Evolutionary conservation across 1,140 invertebrate species (phyloP).

Genomic region (Aphaenogaster rudis): DNA sequence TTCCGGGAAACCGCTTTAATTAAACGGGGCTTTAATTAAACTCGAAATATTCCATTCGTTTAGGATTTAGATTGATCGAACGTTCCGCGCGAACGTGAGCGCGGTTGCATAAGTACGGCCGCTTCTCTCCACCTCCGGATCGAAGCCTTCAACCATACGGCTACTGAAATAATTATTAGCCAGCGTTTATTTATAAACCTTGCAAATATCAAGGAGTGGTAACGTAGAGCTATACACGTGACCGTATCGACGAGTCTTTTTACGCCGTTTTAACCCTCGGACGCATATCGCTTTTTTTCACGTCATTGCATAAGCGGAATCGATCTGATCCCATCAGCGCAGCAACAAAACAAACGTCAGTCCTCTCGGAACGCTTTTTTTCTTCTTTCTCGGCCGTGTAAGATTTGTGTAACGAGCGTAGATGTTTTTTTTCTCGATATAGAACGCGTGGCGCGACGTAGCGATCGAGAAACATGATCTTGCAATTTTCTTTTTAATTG

Average conservation of each 20-base stretch:
- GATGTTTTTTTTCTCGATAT: background rate
- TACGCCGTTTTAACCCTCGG: slow-evolving; percentile 54
- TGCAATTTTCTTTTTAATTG: slow-evolving; percentile 7
- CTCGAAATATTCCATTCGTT: slow-evolving; percentile 9
- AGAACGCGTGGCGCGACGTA: background rate
- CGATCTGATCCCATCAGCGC: slow-evolving; percentile 57
- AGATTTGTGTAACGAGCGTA: background rate
- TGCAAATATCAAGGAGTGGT: slow-evolving; percentile 69
- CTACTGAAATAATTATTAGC: slow-evolving; percentile 71
- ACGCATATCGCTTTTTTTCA: slow-evolving; percentile 61
- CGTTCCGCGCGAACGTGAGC: background rate
- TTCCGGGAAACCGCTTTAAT: background rate
- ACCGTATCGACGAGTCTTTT: slow-evolving; percentile 58
- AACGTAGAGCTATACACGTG: slow-evolving; percentile 52
- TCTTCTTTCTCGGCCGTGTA: background rate
- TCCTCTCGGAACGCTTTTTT: background rate
- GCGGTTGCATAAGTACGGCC: slow-evolving; percentile 46
- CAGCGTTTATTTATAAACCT: slow-evolving; percentile 68
- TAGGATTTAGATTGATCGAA: slow-evolving; percentile 2
- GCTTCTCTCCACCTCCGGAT: slow-evolving; percentile 54
- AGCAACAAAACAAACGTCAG: slow-evolving; percentile 52
- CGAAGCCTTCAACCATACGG: slow-evolving; percentile 61
- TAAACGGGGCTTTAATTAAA: background rate
- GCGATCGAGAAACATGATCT: background rate
- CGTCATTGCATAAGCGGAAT: slow-evolving; percentile 59